Base-by-base conservation (phyloP, 2,888 invertebrate species). In the Ormyrus labotus region DNA sequence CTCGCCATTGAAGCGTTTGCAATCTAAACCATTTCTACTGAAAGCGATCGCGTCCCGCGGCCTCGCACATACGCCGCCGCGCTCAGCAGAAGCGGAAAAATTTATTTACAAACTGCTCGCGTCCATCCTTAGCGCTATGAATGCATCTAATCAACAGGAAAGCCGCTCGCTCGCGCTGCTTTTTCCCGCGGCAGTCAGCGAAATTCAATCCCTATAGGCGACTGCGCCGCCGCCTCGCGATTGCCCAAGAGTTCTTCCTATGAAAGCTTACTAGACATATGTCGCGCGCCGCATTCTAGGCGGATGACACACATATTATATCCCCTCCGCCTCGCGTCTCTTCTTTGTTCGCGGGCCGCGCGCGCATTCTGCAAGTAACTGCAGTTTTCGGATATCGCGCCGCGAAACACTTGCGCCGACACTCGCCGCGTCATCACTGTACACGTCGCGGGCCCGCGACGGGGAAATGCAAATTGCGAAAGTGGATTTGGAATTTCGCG, bases 181-280 rank as follows among this genome's bases (percentile, higher is more conserved):
- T 77, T 77, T 69, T 65, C 45, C 60, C 51, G 13, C 45, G 19
- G 19, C 73, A 34, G 86, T 88, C 88, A 88, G 88, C 88, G 88
- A 87, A 88, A 88, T 88, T 86, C 84, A 87, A 88, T 85, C 86
- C 70, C 85, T 85, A 86, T 85, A 86, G 85, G 83, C 85, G 72
- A 10, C 9, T 6, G 0, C 57, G 57, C 67, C 34, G 11, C 34
- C 48, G n/a, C 48, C 53, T 34, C 72, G 48, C 85, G 85, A 85
- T 88, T 88, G 87, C 88, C 86, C 86, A 88, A 88, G 85, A 83
- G 84, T 78, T 83, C 84, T 86, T 85, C 85, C 86, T 88, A 85
- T 87, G 86, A 86, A 86, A 82, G 85, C 84, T 86, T 85, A 82
- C 83, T 81, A 86, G 84, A 85, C 83, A 84, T 83, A 84, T 83